A percentile compares a stretch with the other conserved stretches of the same genome.
Conservation (phyloP, 2,888 invertebrate genomes). For the Temnothorax unifasciatus region DNA sequence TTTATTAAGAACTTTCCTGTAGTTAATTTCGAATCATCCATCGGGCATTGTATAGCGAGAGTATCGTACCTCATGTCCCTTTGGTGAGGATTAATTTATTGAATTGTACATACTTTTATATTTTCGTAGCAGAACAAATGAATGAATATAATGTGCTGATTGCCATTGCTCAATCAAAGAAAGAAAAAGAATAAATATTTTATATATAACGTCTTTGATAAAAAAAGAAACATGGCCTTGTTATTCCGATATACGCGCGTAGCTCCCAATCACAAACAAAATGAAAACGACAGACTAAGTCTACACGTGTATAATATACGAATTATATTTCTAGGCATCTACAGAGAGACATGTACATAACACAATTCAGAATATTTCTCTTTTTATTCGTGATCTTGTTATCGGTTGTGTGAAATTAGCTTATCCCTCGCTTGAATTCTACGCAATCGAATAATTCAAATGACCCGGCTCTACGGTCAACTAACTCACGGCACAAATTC, state of each 20-base stretch:
- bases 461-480: not conserved
- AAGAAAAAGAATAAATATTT: constrained; percentile 83
- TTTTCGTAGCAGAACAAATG: constrained; percentile 81
- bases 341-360: constrained; percentile 46
- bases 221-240: constrained; percentile 79
- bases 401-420: not conserved
- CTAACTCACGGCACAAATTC: constrained; percentile 26
- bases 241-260: constrained; percentile 77
- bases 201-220: constrained; percentile 82
- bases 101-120: constrained; percentile 85
- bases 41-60: constrained; percentile 74
- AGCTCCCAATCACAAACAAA: constrained; percentile 44
- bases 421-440: constrained; percentile 8
- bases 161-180: constrained; percentile 81
- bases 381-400: not conserved
- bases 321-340: constrained; percentile 44
- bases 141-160: constrained; percentile 80
- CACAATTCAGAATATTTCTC: constrained; percentile 4
- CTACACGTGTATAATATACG: constrained; percentile 47
- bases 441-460: not conserved
- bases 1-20: constrained; percentile 57
- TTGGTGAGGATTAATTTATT: constrained; percentile 82
- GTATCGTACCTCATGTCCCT: constrained; percentile 72
- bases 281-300: constrained; percentile 35
- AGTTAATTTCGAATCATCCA: constrained; percentile 56